Base-by-base conservation (phyloP, 2,113 vertebrate genomes). In the Orthonyx spaldingii region DNA sequence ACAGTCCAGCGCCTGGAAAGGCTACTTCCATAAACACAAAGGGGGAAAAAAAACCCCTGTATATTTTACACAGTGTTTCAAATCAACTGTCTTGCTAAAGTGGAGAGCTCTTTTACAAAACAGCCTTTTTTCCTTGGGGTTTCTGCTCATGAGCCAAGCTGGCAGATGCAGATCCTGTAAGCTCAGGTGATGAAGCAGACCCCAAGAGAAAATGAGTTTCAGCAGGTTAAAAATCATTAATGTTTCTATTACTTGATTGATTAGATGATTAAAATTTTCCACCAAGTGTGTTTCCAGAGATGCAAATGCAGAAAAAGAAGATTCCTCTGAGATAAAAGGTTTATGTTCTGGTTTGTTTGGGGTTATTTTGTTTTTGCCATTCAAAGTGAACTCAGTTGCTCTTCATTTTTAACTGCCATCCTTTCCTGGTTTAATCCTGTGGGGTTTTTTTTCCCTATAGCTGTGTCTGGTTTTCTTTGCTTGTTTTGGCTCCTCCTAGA, bases 211-310 rank as follows among this genome's bases (percentile, higher is more conserved):
- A 3, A 15, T 0, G 5, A 74, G 60, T 80, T 84, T 78, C 79
- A 95, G 72, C 60, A 94, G 79, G 88, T 84, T 95, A 94, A 78
- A 90, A 94, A 90, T 75, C 90, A 90, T 81, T 92, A 86, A 95
- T 81, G 79, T 94, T 96, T 96, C 94, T 78, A 71, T 93, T 90
- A 90, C 56, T 92, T 74, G n/a, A 84, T 95, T 96, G 85, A 94
- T 93, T 87, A 88, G 28, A 52, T 75, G 79, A 97, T 90, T 95
- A 95, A 95, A 90, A 90, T 93, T 77, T 94, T 72, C 55, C 63
- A 92, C 30, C 50, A 72, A 93, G 39, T 35, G 74, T 41, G 39
- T 53, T 96, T 80, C 26, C 64, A 95, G 94, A 52, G 64, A 93
- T 1, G 7, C 10, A 30, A 91, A 63, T 44, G 52, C 2, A 0